These are phyloP conservation scores for Pongo pygmaeus DNA, from an alignment of 2,113 vertebrate species.

Conservation along the genomic window DNA sequence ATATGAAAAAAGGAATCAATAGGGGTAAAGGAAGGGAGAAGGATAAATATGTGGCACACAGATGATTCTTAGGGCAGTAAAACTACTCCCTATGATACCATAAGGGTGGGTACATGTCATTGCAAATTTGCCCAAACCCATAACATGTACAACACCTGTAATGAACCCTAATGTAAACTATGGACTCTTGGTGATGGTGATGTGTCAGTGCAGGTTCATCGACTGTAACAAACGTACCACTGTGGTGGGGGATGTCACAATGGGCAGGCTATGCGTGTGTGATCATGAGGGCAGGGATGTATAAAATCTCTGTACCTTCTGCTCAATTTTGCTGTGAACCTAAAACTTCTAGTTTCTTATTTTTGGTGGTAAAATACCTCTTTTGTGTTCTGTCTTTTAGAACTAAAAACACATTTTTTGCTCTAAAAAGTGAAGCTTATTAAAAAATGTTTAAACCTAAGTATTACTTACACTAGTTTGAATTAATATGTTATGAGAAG, in stretches of 20 bases:
- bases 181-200: no score
- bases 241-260: not conserved
- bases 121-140: not conserved
- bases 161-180: not conserved
- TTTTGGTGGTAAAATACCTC: no score
- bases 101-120: no score
- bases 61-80: not conserved
- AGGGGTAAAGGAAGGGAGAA: not conserved
- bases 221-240: not conserved
- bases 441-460: not conserved
- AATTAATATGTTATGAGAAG: not conserved
- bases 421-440: not conserved
- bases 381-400: no score
- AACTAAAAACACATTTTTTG: no score
- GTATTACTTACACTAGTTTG: constrained; percentile 9
- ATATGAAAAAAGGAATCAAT: not conserved
- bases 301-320: not conserved
- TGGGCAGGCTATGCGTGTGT: no score
- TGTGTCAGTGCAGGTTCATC: not conserved
- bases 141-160: not conserved
- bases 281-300: not conserved
- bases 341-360: not conserved
- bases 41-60: not conserved
- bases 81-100: not conserved
- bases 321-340: not conserved